Base-by-base conservation (phyloP, 2,113 vertebrate genomes). In the Callopanchax toddi region DNA sequence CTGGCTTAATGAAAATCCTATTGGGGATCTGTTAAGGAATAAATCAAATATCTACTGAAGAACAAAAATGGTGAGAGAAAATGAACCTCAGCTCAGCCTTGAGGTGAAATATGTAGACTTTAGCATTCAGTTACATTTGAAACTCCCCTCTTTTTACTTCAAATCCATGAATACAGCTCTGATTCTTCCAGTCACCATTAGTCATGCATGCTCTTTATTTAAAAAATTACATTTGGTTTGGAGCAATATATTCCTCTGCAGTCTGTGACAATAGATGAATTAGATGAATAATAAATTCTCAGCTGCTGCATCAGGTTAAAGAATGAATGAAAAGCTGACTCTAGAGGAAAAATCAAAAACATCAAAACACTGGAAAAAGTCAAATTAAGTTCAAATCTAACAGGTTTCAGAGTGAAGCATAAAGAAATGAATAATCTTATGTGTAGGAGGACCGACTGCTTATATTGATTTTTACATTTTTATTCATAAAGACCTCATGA, bases 151-250 rank as follows among this genome's bases (percentile, higher is more conserved):
- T 17, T 23, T 32, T 34, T 32, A 4, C 36, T 20, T 63, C 21
- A 51, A 40, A 70, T 68, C 43, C 61, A 67, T 43, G 2, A 73
- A 51, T 7, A 39, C 11, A 16, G 0, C 10, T 45, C 29, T 6
- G 25, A 16, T 58, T 60, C 26, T 50, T 57, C 20, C 59, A 21
- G 61, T 74, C 56, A 51, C 10, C 15, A 1, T 25, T 11, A 10
- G 23, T 46, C 44, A 26, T 53, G 54, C 63, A 74, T 79, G 56
- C 25, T 16, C 48, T 34, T 57, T 54, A 57, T 58, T 10, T 34
- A 26, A 40, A 54, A 51, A 70, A 3, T 0, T 6, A 11, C 8
- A 23, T 44, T 17, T 44, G n/a, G 13, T 57, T 44, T 44, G 16
- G 26, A 40, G 40, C 56, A 15, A 58, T 42, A 6, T 17, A 36